A percentile compares a stretch with the other conserved stretches of the same genome.
These are phyloP conservation scores for Sphaerophoria taeniata DNA, from an alignment of 2,888 invertebrate genomes.

Conservation along the genomic window DNA sequence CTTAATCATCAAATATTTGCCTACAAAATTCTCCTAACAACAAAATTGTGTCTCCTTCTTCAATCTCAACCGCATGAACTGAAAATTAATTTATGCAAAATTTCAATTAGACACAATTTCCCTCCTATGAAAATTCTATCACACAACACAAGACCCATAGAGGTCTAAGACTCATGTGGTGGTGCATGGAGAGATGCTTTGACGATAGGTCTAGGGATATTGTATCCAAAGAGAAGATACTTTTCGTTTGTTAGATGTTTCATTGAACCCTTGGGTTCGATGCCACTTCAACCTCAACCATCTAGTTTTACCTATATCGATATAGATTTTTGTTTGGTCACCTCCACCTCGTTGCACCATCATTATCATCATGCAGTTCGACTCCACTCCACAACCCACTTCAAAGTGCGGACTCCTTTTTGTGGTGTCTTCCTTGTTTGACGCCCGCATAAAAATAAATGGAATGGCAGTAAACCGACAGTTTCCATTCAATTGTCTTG, in stretches of 20 bases:
- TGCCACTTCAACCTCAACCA: slow-evolving; percentile 33
- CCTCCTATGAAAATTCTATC: slow-evolving; percentile 11
- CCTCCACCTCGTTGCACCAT: background rate
- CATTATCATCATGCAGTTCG: slow-evolving; percentile 11
- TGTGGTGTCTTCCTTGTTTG: slow-evolving; percentile 67
- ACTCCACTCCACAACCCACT: slow-evolving; percentile 30
- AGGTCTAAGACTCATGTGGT: background rate
- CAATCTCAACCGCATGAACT: background rate
- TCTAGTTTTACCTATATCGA: background rate
- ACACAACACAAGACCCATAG: background rate
- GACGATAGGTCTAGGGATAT: background rate
- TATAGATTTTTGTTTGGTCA: background rate
- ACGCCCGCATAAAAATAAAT: slow-evolving; percentile 74
- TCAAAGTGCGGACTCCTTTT: background rate
- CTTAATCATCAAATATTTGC: too few relatives aligned
- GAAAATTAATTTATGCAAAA: slow-evolving; percentile 67
- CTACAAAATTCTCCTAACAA: too few relatives aligned
- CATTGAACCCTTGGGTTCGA: slow-evolving; percentile 70
- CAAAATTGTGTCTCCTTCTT: background rate
- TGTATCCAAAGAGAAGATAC: slow-evolving; percentile 13
- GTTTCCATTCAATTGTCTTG: slow-evolving; percentile 73
- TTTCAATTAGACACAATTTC: slow-evolving; percentile 60
- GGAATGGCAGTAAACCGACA: slow-evolving; percentile 71
- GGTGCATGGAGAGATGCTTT: background rate
- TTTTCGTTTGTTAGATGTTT: slow-evolving; percentile 42